Percentiles rank a stretch among this genome's conserved stretches.
Conservation (phyloP, 2,113 vertebrate species). For the Aplodontia rufa region DNA sequence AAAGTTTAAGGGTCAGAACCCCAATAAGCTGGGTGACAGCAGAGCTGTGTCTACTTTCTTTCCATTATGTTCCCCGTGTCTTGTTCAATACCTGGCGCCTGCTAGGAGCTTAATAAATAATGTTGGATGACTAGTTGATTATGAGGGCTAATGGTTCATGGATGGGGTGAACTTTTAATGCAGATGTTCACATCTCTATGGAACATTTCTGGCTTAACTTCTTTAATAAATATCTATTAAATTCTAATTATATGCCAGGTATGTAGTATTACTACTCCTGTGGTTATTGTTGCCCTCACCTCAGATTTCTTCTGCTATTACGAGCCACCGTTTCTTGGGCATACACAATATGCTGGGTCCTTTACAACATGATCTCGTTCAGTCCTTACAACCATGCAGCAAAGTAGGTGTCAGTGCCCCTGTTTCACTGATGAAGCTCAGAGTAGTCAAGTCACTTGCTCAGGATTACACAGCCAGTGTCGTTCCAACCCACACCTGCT, state of each 20-base stretch:
- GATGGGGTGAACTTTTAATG: not conserved
- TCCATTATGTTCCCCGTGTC: not conserved
- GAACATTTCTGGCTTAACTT: conserved; percentile 3
- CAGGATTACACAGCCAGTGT: not conserved
- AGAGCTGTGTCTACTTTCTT: not conserved
- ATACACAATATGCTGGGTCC: not conserved
- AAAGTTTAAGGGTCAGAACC: not conserved
- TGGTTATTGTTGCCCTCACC: not conserved
- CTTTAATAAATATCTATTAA: not conserved
- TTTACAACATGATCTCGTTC: not conserved
- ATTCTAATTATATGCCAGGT: not conserved
- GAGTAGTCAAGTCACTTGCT: not conserved
- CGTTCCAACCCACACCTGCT: not conserved
- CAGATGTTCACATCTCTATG: not conserved
- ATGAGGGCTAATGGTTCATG: not conserved
- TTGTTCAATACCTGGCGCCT: not conserved
- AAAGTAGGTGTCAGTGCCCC: rapidly evolving
- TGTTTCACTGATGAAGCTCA: not conserved
- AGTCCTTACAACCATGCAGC: not conserved
- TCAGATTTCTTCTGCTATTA: not conserved
- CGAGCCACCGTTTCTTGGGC: not conserved
- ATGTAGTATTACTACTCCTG: not conserved
- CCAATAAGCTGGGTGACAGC: not conserved
- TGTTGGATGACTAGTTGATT: not conserved
- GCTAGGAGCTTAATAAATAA: not conserved